Evolutionary conservation across 30 jellyfish, hydroid and myxozoan species (phyloP), one percentile per base, ranked within the genome.

Genomic region (Sanderia malayensis): DNA sequence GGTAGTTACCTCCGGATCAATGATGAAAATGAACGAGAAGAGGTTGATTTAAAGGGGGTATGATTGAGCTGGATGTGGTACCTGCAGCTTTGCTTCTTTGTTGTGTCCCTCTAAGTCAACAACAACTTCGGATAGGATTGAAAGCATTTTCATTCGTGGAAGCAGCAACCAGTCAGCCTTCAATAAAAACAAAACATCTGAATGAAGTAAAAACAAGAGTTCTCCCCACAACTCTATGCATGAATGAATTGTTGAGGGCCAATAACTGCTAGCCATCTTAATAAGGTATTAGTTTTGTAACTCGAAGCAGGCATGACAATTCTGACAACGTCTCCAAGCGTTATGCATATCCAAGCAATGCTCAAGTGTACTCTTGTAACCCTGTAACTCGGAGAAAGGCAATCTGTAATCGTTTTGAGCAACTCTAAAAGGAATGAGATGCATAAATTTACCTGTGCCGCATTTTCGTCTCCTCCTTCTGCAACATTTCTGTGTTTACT

Each of bases 1-100:
- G 52, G 52, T 13, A 4, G 52, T 13, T 37, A 37, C 52, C 52
- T 13, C 52, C 52, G 13, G 6, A 13, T 13, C 6, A 6, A 6
- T 4, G 52, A 13, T 13, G 6, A 37, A 4, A 13, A 37, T 21
- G 11, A 0, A 13, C 0, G 66, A 28, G 24, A 28, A 13, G 9
- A 4, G 9, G 3, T 13, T 25, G 13, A 33, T 18, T 19, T 29
- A 3, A 21, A 29, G 29, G 63, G 19, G 33, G 30, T n/a, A 37
- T 31, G 32, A 41, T 18, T 0, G 7, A 4, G 7, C 45, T 2
- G 52, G 17, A 37, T 0, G 24, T 22, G 0, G 46, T 1, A 82
- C 94, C 76, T 82, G 94, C 26, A 89, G 59, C 32, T 89, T 89
- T 46, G 86, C 88, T 44, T 89, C 97, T 65, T 89, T 89, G 62